These are phyloP conservation scores for Columbina picui DNA, from an alignment of 2,113 vertebrate genomes.

Conservation along the genomic window DNA sequence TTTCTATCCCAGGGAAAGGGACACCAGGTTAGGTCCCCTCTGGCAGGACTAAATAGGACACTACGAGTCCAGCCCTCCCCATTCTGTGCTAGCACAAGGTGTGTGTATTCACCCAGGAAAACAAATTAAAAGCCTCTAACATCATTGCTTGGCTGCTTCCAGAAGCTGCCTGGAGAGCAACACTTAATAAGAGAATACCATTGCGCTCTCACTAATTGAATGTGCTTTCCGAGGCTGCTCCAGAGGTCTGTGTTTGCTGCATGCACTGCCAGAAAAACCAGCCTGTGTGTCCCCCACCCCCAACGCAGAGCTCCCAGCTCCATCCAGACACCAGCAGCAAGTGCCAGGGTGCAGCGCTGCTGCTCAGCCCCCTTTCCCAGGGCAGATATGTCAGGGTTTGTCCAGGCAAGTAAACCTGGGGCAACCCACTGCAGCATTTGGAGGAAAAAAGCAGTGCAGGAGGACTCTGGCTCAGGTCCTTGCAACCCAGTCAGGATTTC, in stretches of 20 bases:
- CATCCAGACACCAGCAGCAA: neutral
- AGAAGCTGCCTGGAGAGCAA: neutral
- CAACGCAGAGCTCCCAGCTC: neutral
- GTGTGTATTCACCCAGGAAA: neutral
- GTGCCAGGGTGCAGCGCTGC: no score
- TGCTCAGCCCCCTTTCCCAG: no score
- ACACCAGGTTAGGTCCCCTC: neutral
- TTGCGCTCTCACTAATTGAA: neutral
- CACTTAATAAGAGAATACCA: neutral
- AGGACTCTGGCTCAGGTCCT: neutral
- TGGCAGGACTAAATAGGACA: neutral
- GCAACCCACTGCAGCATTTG: neutral
- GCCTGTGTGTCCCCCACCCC: accelerated
- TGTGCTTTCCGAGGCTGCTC: neutral
- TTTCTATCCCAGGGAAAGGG: neutral
- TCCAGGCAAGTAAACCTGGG: neutral
- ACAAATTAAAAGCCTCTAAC: neutral
- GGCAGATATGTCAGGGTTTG: accelerated
- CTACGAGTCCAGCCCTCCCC: neutral
- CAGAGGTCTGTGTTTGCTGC: accelerated
- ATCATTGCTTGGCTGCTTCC: neutral
- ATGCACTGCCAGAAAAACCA: neutral
- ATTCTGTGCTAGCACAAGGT: neutral
- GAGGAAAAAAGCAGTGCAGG: accelerated
- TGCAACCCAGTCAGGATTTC: neutral